phyloP scores from a whole-genome alignment of 1,140 invertebrate species.

The Aphaenogaster ashmeadi region DNA sequence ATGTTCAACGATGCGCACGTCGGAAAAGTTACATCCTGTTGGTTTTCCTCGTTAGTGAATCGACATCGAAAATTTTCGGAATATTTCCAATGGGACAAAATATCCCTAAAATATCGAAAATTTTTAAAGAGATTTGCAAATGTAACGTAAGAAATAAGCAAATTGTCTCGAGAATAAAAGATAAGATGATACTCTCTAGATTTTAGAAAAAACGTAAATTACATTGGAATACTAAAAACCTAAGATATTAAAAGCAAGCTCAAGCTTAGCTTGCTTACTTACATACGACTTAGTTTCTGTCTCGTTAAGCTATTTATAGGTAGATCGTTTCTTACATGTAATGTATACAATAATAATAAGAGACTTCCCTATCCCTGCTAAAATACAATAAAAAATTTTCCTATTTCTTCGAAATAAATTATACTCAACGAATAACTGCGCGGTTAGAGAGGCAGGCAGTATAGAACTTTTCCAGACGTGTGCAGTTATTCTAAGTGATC shows the following conservation, averaged over 20 bases:
- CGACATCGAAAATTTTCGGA: neutral
- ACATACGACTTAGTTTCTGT: neutral
- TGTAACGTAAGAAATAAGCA: neutral
- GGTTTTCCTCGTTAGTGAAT: neutral
- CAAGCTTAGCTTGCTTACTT: neutral
- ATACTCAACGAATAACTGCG: neutral
- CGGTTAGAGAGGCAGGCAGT: neutral
- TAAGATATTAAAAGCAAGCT: constrained; percentile 30
- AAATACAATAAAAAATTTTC: constrained; percentile 22
- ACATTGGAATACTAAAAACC: neutral
- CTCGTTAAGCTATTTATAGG: neutral
- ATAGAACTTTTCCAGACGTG: constrained; percentile 27
- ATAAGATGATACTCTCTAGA: constrained; percentile 24
- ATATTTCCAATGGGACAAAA: neutral
- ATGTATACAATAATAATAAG: constrained; percentile 3
- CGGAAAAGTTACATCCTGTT: constrained; percentile 40
- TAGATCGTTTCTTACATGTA: constrained; percentile 11
- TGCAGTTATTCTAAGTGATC: constrained; percentile 68
- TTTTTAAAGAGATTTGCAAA: neutral
- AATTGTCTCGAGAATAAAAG: neutral
- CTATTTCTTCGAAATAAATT: constrained; percentile 3
- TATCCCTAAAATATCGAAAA: neutral
- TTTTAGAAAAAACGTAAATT: neutral
- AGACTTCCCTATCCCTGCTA: neutral
- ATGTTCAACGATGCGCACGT: constrained; percentile 58